Evolutionary conservation across 2,797 vertebrate genomes (phyloP), one percentile per base, ranked within the genome.

Genomic region (Dermochelys coriacea): DNA sequence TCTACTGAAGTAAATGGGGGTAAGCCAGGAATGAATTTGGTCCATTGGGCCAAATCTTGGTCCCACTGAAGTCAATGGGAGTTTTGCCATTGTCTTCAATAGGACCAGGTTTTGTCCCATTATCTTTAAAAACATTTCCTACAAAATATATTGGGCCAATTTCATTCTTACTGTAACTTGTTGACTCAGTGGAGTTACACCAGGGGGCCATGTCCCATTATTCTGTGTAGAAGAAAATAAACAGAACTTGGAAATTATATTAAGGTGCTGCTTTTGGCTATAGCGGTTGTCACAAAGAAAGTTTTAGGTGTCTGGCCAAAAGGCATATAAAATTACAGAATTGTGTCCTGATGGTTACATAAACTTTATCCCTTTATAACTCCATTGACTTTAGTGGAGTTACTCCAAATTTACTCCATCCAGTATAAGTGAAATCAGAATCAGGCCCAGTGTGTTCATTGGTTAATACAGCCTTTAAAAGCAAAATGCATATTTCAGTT

Each of bases 401-500:
- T 82, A 51, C 59, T 85, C 92, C 23, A n/a, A 9, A 71, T 88
- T 80, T 57, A 16, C 88, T 12, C 75, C 81, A 29, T 12, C 75
- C 81, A 29, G 6, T 79, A 0, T 75, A 87, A 93, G n/a, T 82
- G 85, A 93, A 91, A 85, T 84, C 54, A 31, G 57, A 94, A 91
- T 86, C 50, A 71, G 10, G n/a, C 37, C 21, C 37, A 80, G 86
- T 95, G 64, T 88, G 25, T 92, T 88, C 3, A 85, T 51, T 71
- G 59, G 64, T 94, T 97, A 95, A 96, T 91, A 74, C 78, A 96
- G 85, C 94, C 80, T 90, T 92, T 37, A 88, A 94, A 91, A 97
- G 93, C 88, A 96, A 96, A 94, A 91, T 91, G 94, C 87, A 74
- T 96, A 92, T 96, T 96, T 96, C 97, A 96, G 55, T 16, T 89